These are phyloP conservation scores for Heterohyrax brucei DNA, from an alignment of 2,797 vertebrate genomes.

Conservation along the genomic window DNA sequence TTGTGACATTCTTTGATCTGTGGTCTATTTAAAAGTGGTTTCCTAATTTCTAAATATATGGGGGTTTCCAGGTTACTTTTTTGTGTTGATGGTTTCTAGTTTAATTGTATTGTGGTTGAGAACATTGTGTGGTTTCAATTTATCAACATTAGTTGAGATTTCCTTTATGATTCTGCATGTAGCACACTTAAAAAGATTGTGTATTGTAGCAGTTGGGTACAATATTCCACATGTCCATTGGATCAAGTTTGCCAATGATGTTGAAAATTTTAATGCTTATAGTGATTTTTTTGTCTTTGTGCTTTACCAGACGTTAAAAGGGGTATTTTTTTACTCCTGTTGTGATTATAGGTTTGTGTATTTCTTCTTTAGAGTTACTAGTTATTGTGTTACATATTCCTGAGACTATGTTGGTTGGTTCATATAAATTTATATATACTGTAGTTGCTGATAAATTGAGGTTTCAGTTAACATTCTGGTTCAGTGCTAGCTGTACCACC, in stretches of 20 bases:
- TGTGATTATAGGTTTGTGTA: not conserved
- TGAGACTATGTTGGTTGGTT: too few species aligned
- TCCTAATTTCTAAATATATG: constrained; percentile 28
- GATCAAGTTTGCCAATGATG: not conserved
- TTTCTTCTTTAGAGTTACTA: too few species aligned
- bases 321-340: not conserved
- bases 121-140: not conserved
- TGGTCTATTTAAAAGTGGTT: not conserved
- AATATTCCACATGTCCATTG: not conserved
- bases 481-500: rapidly evolving
- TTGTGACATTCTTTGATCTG: not conserved
- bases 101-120: not conserved
- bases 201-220: not conserved
- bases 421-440: too few species aligned
- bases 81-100: not conserved
- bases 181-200: not conserved
- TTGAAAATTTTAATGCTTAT: not conserved
- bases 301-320: not conserved
- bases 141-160: not conserved
- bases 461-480: not conserved
- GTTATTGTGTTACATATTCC: too few species aligned
- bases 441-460: not conserved
- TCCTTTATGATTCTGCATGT: not conserved
- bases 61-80: not conserved
- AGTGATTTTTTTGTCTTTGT: not conserved